Conservation (phyloP, 2,113 vertebrate species). For the Archilochus colubris region DNA sequence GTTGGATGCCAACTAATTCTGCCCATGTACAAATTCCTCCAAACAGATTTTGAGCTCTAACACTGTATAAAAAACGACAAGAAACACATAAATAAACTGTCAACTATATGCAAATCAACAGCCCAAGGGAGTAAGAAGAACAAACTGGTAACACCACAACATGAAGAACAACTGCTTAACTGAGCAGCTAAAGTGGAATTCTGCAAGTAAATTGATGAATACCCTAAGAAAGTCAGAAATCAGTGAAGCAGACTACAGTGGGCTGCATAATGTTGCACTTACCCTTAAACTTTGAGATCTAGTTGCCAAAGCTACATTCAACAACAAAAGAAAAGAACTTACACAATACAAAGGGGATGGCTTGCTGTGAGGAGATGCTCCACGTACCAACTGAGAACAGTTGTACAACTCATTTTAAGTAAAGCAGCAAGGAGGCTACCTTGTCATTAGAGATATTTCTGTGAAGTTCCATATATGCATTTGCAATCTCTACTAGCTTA, state of each 20-base stretch:
- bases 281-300: not conserved
- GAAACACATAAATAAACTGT: slow-evolving; percentile 26
- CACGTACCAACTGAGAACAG: rapidly evolving
- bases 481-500: not conserved
- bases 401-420: not conserved
- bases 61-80: not conserved
- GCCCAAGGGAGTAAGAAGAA: not conserved
- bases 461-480: not conserved
- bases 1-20: slow-evolving; percentile 32
- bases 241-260: not conserved
- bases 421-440: not conserved
- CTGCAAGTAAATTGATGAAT: not conserved
- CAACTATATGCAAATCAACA: slow-evolving; percentile 10
- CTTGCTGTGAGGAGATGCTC: not conserved
- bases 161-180: not conserved
- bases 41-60: slow-evolving; percentile 30
- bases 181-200: slow-evolving; percentile 4
- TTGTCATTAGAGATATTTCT: not conserved
- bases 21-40: not conserved
- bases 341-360: not conserved
- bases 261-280: not conserved
- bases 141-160: not conserved
- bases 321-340: not conserved
- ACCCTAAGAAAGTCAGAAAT: not conserved
- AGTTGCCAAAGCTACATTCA: not conserved